These are phyloP conservation scores for Keiferia lycopersicella DNA, from an alignment of 2,888 invertebrate genomes.

Conservation along the genomic window DNA sequence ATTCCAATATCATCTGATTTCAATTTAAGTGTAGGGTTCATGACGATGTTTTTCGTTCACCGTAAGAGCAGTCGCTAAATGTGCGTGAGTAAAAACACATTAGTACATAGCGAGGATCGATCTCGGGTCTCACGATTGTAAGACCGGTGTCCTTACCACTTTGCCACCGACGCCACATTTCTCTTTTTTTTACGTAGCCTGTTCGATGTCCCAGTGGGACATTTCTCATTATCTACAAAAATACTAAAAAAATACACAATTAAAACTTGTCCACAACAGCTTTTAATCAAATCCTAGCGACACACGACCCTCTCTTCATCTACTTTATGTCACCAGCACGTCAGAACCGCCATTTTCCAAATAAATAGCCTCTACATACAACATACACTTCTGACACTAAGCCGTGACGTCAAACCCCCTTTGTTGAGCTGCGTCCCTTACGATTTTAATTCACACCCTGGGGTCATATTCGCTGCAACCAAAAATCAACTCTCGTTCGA, in stretches of 20 bases:
- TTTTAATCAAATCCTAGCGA: slow-evolving; percentile 16
- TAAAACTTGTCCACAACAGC: slow-evolving; percentile 2
- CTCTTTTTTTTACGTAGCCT: too few relatives aligned
- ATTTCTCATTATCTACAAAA: too few relatives aligned
- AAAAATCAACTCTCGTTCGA: slow-evolving; percentile 40
- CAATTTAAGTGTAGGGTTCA: too few relatives aligned
- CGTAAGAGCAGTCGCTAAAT: too few relatives aligned
- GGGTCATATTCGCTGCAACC: slow-evolving; percentile 40
- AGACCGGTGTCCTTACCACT: too few relatives aligned
- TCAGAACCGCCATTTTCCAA: slow-evolving; percentile 44
- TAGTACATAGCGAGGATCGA: too few relatives aligned
- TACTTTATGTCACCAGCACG: slow-evolving; percentile 36
- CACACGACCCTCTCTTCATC: neutral
- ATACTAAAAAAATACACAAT: neutral
- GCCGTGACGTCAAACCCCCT: slow-evolving; percentile 66
- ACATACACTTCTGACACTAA: slow-evolving; percentile 76
- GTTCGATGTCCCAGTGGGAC: too few relatives aligned
- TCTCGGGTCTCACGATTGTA: too few relatives aligned
- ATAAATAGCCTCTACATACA: slow-evolving; percentile 48
- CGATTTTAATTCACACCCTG: slow-evolving; percentile 79
- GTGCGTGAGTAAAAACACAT: too few relatives aligned
- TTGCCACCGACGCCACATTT: too few relatives aligned
- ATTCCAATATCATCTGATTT: too few relatives aligned
- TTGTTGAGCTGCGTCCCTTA: slow-evolving; percentile 63
- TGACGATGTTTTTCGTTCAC: too few relatives aligned